Evolutionary conservation across 2,113 vertebrate species (phyloP).

Genomic region (Carassius carassius): DNA sequence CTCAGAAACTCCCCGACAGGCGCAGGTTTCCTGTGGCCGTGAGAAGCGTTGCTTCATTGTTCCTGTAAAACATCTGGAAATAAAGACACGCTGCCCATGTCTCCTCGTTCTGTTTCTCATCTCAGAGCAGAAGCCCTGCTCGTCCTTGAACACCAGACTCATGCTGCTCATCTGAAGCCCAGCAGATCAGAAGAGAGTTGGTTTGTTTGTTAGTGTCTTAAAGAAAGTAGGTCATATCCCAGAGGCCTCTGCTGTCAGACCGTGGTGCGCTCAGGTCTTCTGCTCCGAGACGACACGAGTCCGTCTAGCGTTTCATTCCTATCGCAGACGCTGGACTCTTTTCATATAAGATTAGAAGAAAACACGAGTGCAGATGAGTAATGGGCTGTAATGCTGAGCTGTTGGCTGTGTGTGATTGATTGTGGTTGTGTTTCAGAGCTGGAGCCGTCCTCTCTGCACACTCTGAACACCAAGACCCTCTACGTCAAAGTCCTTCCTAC

Average conservation of each 20-base stretch:
- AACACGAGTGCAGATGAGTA: no score
- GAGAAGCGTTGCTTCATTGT: not conserved
- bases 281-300: not conserved
- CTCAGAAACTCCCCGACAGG: not conserved
- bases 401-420: not conserved
- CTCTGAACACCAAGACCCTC: slow-evolving; percentile 84
- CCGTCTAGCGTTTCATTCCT: not conserved
- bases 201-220: not conserved
- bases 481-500: slow-evolving; percentile 85
- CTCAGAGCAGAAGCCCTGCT: not conserved
- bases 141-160: not conserved
- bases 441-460: slow-evolving; percentile 80
- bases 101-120: not conserved
- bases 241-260: slow-evolving; percentile 12
- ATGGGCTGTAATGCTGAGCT: not conserved
- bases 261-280: not conserved
- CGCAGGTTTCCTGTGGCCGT: no score
- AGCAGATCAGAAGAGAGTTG: not conserved
- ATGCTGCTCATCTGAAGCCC: not conserved
- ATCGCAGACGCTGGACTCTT: no score
- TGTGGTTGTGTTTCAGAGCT: slow-evolving; percentile 76
- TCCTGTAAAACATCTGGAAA: not conserved
- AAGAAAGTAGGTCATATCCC: slow-evolving; percentile 49
- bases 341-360: no score
- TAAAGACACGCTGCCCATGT: not conserved